Conservation (phyloP, 1,140 invertebrate genomes). For the Asobara japonica region DNA sequence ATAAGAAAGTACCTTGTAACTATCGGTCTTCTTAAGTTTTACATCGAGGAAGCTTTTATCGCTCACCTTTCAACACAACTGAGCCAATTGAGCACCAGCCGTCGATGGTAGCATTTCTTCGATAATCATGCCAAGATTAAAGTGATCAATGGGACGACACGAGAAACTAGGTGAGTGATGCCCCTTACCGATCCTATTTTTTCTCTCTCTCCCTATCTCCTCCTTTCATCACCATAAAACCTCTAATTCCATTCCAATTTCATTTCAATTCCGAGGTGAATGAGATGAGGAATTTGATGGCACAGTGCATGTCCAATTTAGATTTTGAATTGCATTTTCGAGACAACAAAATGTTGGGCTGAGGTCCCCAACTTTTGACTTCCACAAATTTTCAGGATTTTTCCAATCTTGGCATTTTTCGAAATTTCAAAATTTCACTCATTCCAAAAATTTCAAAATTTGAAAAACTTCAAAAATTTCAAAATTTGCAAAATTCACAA, state of each 20-base stretch:
- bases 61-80: neutral
- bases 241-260: neutral
- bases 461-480: too few species aligned
- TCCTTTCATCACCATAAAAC: neutral
- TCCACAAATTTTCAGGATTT: too few species aligned
- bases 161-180: neutral
- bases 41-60: neutral
- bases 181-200: neutral
- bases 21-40: neutral
- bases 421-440: too few species aligned
- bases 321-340: too few species aligned
- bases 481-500: too few species aligned
- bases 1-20: too few species aligned
- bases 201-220: neutral
- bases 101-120: neutral
- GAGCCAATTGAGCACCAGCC: neutral
- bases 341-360: neutral
- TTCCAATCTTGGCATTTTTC: too few species aligned
- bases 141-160: constrained; percentile 1
- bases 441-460: too few species aligned
- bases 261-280: neutral
- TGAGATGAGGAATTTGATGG: neutral
- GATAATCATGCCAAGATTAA: constrained; percentile 12
- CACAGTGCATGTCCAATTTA: neutral
- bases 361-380: neutral